A percentile compares a stretch with the other conserved stretches of the same genome.
Evolutionary conservation across 2,888 invertebrate genomes (phyloP).

Genomic region (Gymnoscelis rufifasciata): DNA sequence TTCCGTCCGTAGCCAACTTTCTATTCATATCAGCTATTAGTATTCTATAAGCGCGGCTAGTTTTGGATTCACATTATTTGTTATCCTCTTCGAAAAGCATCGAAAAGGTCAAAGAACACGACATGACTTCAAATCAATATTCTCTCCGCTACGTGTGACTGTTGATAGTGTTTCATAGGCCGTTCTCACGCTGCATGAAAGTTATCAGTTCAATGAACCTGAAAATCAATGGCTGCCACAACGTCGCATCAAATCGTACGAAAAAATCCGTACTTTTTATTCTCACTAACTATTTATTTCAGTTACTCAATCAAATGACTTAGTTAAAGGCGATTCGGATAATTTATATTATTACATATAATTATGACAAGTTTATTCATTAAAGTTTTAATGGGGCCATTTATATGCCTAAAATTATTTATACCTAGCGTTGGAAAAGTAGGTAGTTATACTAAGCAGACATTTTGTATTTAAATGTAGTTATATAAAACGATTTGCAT

Average conservation of each 20-base stretch:
- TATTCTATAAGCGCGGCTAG: slow-evolving; percentile 19
- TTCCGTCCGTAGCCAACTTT: slow-evolving; percentile 34
- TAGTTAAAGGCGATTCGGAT: slow-evolving; percentile 23
- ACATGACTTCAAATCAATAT: slow-evolving; percentile 19
- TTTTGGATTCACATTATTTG: slow-evolving; percentile 2
- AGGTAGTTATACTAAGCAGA: slow-evolving; percentile 34
- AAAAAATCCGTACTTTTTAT: slow-evolving; percentile 14
- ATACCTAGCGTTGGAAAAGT: slow-evolving; percentile 9
- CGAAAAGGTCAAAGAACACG: slow-evolving; percentile 21
- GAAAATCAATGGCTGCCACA: slow-evolving; percentile 29
- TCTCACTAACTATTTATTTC: slow-evolving; percentile 20
- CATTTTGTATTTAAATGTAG: slow-evolving; percentile 35
- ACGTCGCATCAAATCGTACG: slow-evolving; percentile 18
- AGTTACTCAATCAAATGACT: slow-evolving; percentile 24
- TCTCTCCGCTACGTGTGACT: slow-evolving; percentile 17
- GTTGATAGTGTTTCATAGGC: slow-evolving; percentile 21
- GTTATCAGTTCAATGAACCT: slow-evolving; percentile 37
- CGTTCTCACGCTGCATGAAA: slow-evolving; percentile 28
- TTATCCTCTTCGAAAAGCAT: slow-evolving; percentile 1
- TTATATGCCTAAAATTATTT: slow-evolving; percentile 28
- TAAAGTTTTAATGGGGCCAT: slow-evolving; percentile 26
- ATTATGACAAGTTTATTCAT: slow-evolving; percentile 31
- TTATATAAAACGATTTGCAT: slow-evolving; percentile 36
- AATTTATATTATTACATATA: slow-evolving; percentile 31
- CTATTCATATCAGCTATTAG: slow-evolving; percentile 26